Conservation (phyloP, 2,797 vertebrate genomes). For the Protonibea diacanthus region DNA sequence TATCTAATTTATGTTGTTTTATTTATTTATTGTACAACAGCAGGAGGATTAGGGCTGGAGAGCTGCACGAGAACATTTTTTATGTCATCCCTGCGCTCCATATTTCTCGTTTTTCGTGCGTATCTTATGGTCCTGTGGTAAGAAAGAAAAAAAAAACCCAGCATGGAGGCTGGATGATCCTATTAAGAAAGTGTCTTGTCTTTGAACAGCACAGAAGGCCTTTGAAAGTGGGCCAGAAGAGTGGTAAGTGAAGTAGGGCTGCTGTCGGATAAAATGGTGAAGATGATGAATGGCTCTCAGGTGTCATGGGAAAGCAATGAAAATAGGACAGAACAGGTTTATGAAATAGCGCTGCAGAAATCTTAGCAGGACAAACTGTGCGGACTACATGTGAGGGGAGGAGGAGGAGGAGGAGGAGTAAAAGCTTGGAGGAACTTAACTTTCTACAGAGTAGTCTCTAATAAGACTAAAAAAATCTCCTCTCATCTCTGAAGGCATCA, state of each 20-base stretch:
- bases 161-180: conserved; percentile 36
- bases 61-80: conserved; percentile 11
- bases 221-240: conserved; percentile 84
- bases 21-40: conserved; percentile 31
- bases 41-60: conserved; percentile 10
- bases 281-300: conserved; percentile 86
- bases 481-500: conserved; percentile 35
- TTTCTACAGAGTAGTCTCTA: conserved; percentile 32
- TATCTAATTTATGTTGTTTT: conserved; percentile 32
- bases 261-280: conserved; percentile 77
- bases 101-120: conserved; percentile 1
- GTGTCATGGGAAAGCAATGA: conserved; percentile 80
- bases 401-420: neutral
- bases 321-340: conserved; percentile 83
- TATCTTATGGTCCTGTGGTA: conserved; percentile 8
- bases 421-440: conserved; percentile 54
- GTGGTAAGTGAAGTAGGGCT: conserved; percentile 80
- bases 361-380: conserved; percentile 62
- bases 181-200: conserved; percentile 73
- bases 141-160: conserved; percentile 22
- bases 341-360: conserved; percentile 58
- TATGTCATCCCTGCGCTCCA: conserved; percentile 8
- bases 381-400: conserved; percentile 27
- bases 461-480: conserved; percentile 16
- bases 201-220: conserved; percentile 77